Evolutionary conservation across 2,113 vertebrate species (phyloP).

Genomic region (Rutilus rutilus): DNA sequence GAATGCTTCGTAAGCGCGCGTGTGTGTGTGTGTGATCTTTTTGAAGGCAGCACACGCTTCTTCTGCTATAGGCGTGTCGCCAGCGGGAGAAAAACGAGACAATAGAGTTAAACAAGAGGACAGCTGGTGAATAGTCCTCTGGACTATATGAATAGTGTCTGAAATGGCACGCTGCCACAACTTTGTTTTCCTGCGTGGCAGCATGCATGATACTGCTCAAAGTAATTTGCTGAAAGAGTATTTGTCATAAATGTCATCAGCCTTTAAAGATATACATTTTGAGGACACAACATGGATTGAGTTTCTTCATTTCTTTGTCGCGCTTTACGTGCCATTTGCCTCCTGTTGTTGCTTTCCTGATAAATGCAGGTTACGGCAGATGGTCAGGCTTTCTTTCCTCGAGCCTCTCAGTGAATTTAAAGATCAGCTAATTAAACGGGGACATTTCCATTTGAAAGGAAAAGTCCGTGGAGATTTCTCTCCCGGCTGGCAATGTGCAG

Average conservation of each 20-base stretch:
- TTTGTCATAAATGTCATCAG: neutral
- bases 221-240: conserved; percentile 23
- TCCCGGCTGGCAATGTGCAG: neutral
- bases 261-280: neutral
- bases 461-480: conserved; percentile 64
- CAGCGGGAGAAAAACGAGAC: conserved; percentile 56
- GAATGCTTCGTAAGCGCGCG: neutral
- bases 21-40: neutral
- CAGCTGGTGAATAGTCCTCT: conserved; percentile 68
- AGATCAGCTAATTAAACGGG: conserved; percentile 76
- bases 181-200: conserved; percentile 20
- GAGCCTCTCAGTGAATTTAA: conserved; percentile 73
- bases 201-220: neutral
- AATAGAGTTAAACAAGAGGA: conserved; percentile 62
- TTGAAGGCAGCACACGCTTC: conserved; percentile 49
- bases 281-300: neutral
- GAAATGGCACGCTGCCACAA: conserved; percentile 12
- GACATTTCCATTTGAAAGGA: conserved; percentile 75
- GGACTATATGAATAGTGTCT: conserved; percentile 55
- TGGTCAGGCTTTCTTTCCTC: conserved; percentile 72
- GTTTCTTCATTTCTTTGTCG: conserved; percentile 4
- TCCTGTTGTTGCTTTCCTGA: conserved; percentile 33
- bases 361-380: conserved; percentile 67
- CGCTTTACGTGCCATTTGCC: conserved; percentile 3
- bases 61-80: conserved; percentile 60